phyloP scores from a whole-genome alignment of 30 jellyfish, hydroid and myxozoan genomes.

The Pelagia noctiluca region DNA sequence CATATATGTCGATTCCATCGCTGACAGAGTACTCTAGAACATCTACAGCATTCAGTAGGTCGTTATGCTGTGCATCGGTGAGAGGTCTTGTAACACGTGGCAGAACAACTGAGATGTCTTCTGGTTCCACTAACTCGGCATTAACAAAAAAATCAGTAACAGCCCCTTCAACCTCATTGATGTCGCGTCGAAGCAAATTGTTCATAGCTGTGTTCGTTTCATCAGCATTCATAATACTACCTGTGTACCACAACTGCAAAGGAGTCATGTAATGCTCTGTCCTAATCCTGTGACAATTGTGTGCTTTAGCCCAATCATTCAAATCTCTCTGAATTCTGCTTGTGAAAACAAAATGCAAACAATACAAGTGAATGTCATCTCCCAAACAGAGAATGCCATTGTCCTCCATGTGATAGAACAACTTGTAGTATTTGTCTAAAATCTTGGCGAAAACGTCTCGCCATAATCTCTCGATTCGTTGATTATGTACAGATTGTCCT shows the following conservation, averaged over 20 bases:
- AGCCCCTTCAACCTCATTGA: neutral
- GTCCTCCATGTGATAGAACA: conserved; percentile 40
- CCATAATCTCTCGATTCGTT: conserved; percentile 58
- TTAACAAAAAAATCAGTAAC: conserved; percentile 8
- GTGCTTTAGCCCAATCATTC: conserved; percentile 32
- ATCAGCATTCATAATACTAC: conserved; percentile 13
- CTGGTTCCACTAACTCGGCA: conserved; percentile 25
- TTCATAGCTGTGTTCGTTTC: conserved; percentile 40
- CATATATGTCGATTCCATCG: conserved; percentile 38
- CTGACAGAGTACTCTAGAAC: conserved; percentile 16
- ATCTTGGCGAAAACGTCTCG: conserved; percentile 53
- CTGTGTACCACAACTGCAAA: conserved; percentile 30
- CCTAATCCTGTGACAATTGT: conserved; percentile 33
- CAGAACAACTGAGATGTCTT: conserved; percentile 23
- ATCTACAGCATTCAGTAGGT: neutral
- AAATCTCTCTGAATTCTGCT: conserved; percentile 31
- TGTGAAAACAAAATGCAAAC: conserved; percentile 41
- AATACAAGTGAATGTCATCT: conserved; percentile 27
- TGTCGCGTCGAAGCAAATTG: conserved; percentile 8
- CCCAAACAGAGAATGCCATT: neutral
- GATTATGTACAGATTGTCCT: conserved; percentile 50
- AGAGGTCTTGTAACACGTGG: conserved; percentile 29
- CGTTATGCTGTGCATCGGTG: conserved; percentile 36
- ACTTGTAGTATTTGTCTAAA: conserved; percentile 22
- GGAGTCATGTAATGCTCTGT: conserved; percentile 49